Base-by-base conservation (phyloP, 2,888 invertebrate species). In the Periphyllus acericola region DNA sequence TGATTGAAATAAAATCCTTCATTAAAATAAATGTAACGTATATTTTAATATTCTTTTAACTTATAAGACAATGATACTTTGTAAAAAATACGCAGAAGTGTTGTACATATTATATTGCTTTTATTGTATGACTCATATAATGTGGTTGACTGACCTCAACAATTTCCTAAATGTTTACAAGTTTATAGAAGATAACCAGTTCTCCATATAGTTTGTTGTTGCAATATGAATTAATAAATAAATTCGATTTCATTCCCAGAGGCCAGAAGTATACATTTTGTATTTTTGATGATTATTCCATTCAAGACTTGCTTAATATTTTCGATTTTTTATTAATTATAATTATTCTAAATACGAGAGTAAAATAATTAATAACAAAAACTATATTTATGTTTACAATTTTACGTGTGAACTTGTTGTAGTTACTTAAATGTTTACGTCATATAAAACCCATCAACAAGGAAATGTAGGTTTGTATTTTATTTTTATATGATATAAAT, bases 61-160 rank as follows among this genome's bases (percentile, higher is more conserved):
- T 60, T 25, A 0, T 21, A 19, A 21, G 6, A 60, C 21, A 60
- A 5, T 0, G 6, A 25, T 25, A 11, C 6, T 11, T 46, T 46
- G 11, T n/a, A 60, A 9, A 60, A 60, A 60, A 60, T 60, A 25
- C 60, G 21, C 25, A 2, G 60, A 21, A 60, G 21, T 60, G 9
- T 25, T 25, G 55, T 55, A 21, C 5, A 60, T 60, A 5, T 46
- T 5, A 6, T 60, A 60, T 60, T 21, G 6, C 21, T 19, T 46
- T 60, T 60, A 60, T 21, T 75, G 2, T 60, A 60, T 83, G 83
- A 83, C 75, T 83, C 75, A 75, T 80, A 66, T 14, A 21, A 71
- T 14, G 46, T 14, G 25, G 83, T 75, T 75, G 60, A 83, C 36
- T 83, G 75, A 83, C 60, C 75, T 60, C 29, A 25, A 25, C 8